A percentile compares a stretch with the other conserved stretches of the same genome.
These are phyloP conservation scores for Anolis sagrei DNA, from an alignment of 2,113 vertebrate species.

Conservation along the genomic window DNA sequence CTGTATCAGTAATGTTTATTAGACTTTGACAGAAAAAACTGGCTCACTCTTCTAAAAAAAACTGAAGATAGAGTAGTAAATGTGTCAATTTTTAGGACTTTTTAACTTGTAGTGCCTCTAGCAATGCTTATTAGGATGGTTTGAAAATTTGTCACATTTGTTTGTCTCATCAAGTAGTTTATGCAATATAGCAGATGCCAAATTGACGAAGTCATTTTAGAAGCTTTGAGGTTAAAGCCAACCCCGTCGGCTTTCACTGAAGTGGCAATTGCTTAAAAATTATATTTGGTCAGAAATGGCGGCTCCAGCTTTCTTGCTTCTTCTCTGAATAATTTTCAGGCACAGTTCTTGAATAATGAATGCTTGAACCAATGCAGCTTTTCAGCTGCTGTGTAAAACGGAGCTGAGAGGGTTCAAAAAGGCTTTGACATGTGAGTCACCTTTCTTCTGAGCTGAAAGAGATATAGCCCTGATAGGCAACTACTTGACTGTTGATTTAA, in stretches of 20 bases:
- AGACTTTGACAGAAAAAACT: no score
- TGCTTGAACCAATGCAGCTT: constrained; percentile 23
- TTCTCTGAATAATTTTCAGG: constrained; percentile 4
- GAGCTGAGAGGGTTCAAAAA: constrained; percentile 24
- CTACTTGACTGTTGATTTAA: constrained; percentile 19
- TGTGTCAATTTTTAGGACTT: no score
- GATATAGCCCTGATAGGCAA: constrained; percentile 28
- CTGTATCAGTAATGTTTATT: no score
- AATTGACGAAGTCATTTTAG: no score
- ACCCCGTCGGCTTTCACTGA: neutral
- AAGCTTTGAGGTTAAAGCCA: neutral
- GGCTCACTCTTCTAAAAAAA: no score
- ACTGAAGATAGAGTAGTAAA: no score
- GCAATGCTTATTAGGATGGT: neutral
- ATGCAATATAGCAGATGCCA: no score
- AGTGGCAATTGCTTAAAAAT: neutral
- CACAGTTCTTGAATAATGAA: constrained; percentile 18
- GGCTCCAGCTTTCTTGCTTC: constrained; percentile 30
- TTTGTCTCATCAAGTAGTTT: no score
- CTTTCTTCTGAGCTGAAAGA: constrained; percentile 36
- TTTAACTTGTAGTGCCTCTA: no score
- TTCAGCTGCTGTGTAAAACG: constrained; percentile 33
- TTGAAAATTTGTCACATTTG: neutral
- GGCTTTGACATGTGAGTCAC: constrained; percentile 4
- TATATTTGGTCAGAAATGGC: neutral